Conservation (phyloP, 2,113 vertebrate species). For the Hippopotamus amphibius region DNA sequence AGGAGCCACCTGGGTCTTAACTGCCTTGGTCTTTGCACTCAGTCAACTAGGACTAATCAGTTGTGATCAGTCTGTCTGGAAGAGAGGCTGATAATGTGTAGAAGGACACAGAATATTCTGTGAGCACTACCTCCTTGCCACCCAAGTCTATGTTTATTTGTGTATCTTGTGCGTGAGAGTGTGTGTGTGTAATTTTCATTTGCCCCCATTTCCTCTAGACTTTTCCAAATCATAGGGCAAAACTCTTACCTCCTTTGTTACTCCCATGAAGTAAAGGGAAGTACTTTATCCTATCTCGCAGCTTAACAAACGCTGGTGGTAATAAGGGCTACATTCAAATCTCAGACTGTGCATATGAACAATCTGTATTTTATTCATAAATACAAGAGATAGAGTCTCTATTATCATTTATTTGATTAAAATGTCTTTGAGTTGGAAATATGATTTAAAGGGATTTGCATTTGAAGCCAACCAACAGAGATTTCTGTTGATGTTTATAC, state of each 20-base stretch:
- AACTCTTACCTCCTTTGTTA: background rate
- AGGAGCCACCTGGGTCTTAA: background rate
- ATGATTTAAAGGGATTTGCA: background rate
- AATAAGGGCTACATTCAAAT: background rate
- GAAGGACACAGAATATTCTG: background rate
- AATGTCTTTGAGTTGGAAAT: constrained; percentile 3
- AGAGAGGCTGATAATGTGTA: background rate
- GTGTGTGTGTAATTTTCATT: background rate
- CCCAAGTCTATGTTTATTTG: background rate
- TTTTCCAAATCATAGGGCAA: background rate
- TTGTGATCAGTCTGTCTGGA: background rate
- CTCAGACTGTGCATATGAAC: background rate
- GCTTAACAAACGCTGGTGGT: background rate
- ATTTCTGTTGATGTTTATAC: constrained; percentile 13
- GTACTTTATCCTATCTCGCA: background rate
- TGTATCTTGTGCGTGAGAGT: background rate
- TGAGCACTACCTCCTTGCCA: background rate
- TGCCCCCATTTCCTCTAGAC: background rate
- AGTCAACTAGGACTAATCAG: background rate
- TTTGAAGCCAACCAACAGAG: background rate
- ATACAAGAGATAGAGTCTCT: background rate
- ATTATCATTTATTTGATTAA: background rate
- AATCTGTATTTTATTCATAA: constrained; percentile 12
- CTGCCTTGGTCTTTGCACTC: background rate
- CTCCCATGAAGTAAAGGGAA: background rate